Percentiles rank a stretch among this genome's conserved stretches.
Evolutionary conservation across 2,797 vertebrate genomes (phyloP).

Genomic region (Peromyscus aztecus): DNA sequence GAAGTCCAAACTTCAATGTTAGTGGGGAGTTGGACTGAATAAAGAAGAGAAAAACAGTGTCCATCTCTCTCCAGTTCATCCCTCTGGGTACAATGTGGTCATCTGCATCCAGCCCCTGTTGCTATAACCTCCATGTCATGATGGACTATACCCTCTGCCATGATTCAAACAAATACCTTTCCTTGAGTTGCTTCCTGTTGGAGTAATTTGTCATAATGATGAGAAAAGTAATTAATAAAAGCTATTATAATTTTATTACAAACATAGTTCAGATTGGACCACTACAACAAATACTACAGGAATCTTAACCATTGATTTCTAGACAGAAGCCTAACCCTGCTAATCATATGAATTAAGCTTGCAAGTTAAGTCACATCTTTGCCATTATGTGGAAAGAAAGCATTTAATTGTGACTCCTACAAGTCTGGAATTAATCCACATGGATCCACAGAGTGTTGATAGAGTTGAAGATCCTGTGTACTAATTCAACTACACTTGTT

Average conservation of each 20-base stretch:
- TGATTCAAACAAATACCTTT: not conserved
- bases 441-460: not conserved
- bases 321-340: not conserved
- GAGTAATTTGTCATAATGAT: not conserved
- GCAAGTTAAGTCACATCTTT: not conserved
- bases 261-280: not conserved
- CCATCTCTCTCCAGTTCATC: not conserved
- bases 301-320: not conserved
- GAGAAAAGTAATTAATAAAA: not conserved
- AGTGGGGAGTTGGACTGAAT: not conserved
- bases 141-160: not conserved
- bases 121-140: not conserved
- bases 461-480: not conserved
- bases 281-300: not conserved
- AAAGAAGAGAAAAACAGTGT: not conserved
- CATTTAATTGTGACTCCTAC: not conserved
- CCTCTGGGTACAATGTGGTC: fast-evolving
- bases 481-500: not conserved
- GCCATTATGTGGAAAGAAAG: not conserved
- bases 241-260: not conserved
- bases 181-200: not conserved
- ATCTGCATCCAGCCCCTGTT: not conserved
- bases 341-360: not conserved
- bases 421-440: not conserved
- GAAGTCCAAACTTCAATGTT: not conserved